Evolutionary conservation across 2,113 vertebrate species (phyloP).

Genomic region (Variabilichromis moorii): DNA sequence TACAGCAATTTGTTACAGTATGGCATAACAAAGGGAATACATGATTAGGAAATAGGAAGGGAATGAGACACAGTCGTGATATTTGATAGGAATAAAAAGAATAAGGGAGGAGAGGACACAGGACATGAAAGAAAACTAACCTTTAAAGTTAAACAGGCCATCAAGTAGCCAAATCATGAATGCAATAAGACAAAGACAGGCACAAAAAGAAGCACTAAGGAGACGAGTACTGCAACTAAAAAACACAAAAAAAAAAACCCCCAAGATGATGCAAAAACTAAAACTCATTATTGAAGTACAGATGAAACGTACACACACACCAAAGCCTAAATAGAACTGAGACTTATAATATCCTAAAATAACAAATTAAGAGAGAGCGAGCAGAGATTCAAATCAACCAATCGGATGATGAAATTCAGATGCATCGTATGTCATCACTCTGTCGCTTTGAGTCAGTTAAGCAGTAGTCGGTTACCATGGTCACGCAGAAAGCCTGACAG

Average conservation of each 20-base stretch:
- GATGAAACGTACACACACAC: neutral
- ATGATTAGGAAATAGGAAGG: neutral
- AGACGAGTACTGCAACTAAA: neutral
- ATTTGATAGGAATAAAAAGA: neutral
- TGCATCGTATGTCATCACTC: neutral
- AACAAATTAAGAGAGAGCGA: neutral
- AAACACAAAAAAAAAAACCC: rapidly evolving
- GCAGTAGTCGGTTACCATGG: neutral
- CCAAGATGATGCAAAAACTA: neutral
- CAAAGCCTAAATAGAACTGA: neutral
- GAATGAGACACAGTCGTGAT: neutral
- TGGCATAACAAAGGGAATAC: neutral
- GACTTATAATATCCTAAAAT: neutral
- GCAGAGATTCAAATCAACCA: neutral
- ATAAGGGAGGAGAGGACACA: neutral
- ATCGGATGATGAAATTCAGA: neutral
- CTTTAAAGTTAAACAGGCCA: neutral
- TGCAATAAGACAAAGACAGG: neutral
- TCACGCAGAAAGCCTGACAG: too few relatives aligned
- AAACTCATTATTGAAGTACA: neutral
- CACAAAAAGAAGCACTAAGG: neutral
- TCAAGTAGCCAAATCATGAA: neutral
- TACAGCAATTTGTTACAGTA: neutral
- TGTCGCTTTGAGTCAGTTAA: neutral
- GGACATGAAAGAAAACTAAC: neutral